Conservation (phyloP, 2,797 vertebrate species). For the Gephyroberyx darwinii region DNA sequence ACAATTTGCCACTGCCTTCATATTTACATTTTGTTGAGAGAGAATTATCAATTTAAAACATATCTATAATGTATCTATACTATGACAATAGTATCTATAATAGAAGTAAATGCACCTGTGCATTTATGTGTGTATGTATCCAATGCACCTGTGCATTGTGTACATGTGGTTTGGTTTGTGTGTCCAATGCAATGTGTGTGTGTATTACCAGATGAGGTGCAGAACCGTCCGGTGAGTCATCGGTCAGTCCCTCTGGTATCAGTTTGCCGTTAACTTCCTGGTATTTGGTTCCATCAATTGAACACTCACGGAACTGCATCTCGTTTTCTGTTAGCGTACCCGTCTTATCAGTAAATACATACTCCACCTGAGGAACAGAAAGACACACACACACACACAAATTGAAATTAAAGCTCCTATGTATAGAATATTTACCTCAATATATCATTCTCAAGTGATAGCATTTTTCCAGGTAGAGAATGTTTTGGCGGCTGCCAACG, state of each 20-base stretch:
- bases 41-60: background rate
- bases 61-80: too few relatives aligned
- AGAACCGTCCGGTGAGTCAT: conserved; percentile 86
- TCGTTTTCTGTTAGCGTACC: conserved; percentile 98
- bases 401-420: too few relatives aligned
- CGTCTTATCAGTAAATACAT: conserved; percentile 98
- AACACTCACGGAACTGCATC: conserved; percentile 98
- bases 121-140: background rate
- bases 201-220: conserved; percentile 75
- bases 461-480: too few relatives aligned
- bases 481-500: too few relatives aligned
- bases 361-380: conserved; percentile 88
- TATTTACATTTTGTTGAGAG: background rate
- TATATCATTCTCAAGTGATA: too few relatives aligned
- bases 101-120: too few relatives aligned
- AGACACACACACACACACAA: conserved; percentile 8
- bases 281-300: conserved; percentile 94
- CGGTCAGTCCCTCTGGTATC: conserved; percentile 90
- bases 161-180: background rate
- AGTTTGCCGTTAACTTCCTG: conserved; percentile 94
- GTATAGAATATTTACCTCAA: too few relatives aligned
- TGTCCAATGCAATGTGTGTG: background rate
- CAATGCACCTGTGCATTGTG: background rate
- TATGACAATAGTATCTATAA: too few relatives aligned
- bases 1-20: background rate